Conservation (phyloP, 2,888 invertebrate species). For the Cyrtodaria siliqua region DNA sequence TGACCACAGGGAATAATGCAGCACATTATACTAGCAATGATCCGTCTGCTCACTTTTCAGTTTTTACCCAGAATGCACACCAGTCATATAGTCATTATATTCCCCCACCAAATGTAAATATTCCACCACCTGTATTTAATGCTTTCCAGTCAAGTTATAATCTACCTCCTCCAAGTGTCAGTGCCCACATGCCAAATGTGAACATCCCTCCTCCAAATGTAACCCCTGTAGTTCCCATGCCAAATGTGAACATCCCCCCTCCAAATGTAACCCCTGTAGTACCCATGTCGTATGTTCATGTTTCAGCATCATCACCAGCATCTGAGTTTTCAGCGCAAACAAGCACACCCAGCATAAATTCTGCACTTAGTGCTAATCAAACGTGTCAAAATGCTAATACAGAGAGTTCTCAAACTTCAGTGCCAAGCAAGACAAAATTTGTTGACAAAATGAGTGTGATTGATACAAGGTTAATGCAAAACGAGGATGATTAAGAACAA, state of each 20-base stretch:
- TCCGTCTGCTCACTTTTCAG: background rate
- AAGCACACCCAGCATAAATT: background rate
- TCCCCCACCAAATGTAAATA: slow-evolving; percentile 8
- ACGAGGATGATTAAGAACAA: slow-evolving; percentile 54
- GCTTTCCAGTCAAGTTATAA: background rate
- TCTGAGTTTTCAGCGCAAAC: background rate
- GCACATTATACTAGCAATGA: background rate
- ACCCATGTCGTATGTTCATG: slow-evolving; percentile 8
- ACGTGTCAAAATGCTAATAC: background rate
- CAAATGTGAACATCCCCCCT: background rate
- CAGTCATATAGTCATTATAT: background rate
- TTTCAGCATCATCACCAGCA: slow-evolving; percentile 1
- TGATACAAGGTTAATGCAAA: slow-evolving; percentile 76
- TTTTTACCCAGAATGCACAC: background rate
- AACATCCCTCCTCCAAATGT: background rate
- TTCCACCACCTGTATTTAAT: slow-evolving; percentile 1
- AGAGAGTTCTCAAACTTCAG: background rate
- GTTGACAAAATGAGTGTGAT: slow-evolving; percentile 67
- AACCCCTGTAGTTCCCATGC: background rate
- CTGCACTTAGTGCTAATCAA: background rate
- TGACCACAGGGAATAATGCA: background rate
- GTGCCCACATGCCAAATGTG: background rate
- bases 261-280: background rate
- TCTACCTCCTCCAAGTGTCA: slow-evolving; percentile 2
- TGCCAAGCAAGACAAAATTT: slow-evolving; percentile 24